These are phyloP conservation scores for Electrophaes corylata DNA, from an alignment of 2,888 invertebrate species.

Conservation along the genomic window DNA sequence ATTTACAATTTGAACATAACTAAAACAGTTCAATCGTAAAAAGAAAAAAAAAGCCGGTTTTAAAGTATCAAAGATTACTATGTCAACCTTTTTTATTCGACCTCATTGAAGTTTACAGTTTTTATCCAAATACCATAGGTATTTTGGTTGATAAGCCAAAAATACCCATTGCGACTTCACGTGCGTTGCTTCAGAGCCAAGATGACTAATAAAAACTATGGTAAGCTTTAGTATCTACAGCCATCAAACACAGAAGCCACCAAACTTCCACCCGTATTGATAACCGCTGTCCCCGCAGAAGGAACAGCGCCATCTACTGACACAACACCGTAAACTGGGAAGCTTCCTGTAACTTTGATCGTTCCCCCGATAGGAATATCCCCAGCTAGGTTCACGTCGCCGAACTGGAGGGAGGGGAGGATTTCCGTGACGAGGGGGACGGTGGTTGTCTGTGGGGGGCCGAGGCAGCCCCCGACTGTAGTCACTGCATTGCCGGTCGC, in stretches of 20 bases:
- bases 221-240: constrained; percentile 22
- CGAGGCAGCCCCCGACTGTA: constrained; percentile 31
- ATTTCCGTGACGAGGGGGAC: constrained; percentile 65
- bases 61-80: no score
- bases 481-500: constrained; percentile 39
- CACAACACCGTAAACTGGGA: constrained; percentile 71
- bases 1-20: no score
- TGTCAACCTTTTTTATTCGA: no score
- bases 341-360: constrained; percentile 66
- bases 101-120: no score
- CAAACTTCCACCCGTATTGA: constrained; percentile 54
- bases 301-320: constrained; percentile 65
- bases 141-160: no score
- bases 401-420: constrained; percentile 62
- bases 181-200: no score
- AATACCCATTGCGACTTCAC: no score
- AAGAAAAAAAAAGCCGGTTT: no score
- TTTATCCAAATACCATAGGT: no score
- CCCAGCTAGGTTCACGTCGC: constrained; percentile 62
- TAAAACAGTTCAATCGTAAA: no score
- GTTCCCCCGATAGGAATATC: constrained; percentile 67
- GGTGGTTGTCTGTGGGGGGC: constrained; percentile 45
- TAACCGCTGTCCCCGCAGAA: constrained; percentile 61
- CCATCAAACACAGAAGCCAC: constrained; percentile 26
- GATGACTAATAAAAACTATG: no score